Percentiles rank a stretch among this genome's conserved stretches.
Conservation (phyloP, 2,113 vertebrate species). For the Rhabdomys dilectus region DNA sequence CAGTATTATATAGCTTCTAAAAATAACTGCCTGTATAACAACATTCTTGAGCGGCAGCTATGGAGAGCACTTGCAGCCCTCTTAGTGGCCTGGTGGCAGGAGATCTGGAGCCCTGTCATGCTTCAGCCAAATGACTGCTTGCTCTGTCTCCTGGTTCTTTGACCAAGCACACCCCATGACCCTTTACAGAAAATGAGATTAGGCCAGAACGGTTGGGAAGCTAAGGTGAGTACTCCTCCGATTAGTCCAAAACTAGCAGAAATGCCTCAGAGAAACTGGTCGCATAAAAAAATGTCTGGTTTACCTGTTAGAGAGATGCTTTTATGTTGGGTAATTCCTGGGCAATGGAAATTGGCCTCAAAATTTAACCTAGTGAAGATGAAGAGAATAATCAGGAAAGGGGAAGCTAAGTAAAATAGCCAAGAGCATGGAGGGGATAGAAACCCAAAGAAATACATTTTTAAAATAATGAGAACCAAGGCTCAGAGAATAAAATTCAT, state of each 20-base stretch:
- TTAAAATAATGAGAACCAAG: neutral
- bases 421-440: neutral
- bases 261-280: neutral
- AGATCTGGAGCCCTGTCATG: neutral
- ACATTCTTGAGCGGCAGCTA: too few species aligned
- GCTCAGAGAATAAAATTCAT: slow-evolving; percentile 29
- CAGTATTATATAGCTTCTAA: slow-evolving; percentile 38
- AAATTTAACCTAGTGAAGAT: slow-evolving; percentile 37
- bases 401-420: neutral
- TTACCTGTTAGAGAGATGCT: neutral
- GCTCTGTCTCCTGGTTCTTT: neutral
- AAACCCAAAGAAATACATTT: neutral
- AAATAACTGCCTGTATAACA: neutral
- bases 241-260: slow-evolving; percentile 14
- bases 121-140: neutral
- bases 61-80: neutral
- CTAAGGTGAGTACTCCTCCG: neutral
- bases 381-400: slow-evolving; percentile 48
- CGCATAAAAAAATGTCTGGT: neutral
- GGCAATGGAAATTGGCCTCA: neutral
- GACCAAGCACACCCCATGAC: neutral
- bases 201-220: neutral
- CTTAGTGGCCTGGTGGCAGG: neutral
- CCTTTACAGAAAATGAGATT: neutral
- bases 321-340: neutral